phyloP scores from a whole-genome alignment of 2,113 vertebrate species.

The Notothenia coriiceps region DNA sequence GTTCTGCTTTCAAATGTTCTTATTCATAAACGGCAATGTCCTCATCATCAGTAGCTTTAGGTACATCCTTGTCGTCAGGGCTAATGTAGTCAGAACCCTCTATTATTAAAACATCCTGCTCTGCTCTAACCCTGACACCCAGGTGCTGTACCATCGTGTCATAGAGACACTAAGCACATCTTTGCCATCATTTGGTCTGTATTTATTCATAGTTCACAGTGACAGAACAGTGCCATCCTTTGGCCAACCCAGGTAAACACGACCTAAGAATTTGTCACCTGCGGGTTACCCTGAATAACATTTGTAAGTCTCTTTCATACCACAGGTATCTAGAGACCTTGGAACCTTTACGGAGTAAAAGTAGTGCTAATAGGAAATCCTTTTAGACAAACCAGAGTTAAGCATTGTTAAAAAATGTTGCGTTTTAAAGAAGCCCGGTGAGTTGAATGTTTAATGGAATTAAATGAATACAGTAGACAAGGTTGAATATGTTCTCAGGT shows the following conservation, averaged over 20 bases:
- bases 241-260: not conserved
- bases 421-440: not conserved
- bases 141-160: not conserved
- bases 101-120: not conserved
- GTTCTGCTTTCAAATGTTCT: not conserved
- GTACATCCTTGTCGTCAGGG: not conserved
- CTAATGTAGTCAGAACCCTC: not conserved
- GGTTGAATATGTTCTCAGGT: not conserved
- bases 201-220: constrained; percentile 3
- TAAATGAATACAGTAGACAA: not conserved
- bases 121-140: not conserved
- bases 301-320: not conserved
- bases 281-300: not conserved
- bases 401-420: not conserved
- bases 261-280: not conserved
- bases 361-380: not conserved
- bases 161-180: not conserved
- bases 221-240: not conserved
- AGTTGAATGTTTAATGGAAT: not conserved
- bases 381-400: not conserved
- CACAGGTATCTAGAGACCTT: not conserved
- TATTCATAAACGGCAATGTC: not conserved
- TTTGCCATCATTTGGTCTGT: not conserved
- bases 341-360: not conserved
- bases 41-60: not conserved